Evolutionary conservation across 2,888 invertebrate species (phyloP), one percentile per base, ranked within the genome.

Genomic region (Mellilla xanthometata): DNA sequence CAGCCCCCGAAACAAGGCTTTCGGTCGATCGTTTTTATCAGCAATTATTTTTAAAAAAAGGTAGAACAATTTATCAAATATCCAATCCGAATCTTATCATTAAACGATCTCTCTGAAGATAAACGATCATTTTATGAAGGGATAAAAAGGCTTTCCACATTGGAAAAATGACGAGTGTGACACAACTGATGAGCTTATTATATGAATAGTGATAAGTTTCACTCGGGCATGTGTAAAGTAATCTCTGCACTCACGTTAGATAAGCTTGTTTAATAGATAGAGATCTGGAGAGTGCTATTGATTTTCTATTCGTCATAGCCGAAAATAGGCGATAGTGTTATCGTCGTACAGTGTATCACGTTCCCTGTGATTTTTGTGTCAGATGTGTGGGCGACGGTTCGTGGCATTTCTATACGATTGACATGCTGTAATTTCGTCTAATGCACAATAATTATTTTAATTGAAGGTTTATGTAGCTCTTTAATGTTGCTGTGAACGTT

Each of bases 341-440:
- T 46, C 27, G 8, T 10, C 27, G 13, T 15, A 12, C 4, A 34
- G 7, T 23, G n/a, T 10, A 15, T 28, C 29, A 31, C 13, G 23
- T 45, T n/a, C 22, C 15, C 31, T 10, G 35, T 12, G 47, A 38
- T 33, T 40, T n/a, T n/a, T 47, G 24, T 24, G 39, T 29, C 29
- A 33, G 23, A 19, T 29, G 23, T 15, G 47, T 48, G 29, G 47
- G 41, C 41, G 41, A 11, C 32, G 13, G 27, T 32, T 28, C 13
- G 27, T 47, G 41, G 41, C 29, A 30, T 48, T 42, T 30, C 26
- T 41, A n/a, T n/a, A 28, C 41, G 38, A 48, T 48, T 38, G 47
- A 48, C 41, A 42, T 41, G 26, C 15, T 31, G 35, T 36, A 13
- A 29, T 41, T 32, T 24, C 12, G 32, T 47, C 13, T 40, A 40